Conservation (phyloP, 2,888 invertebrate species). For the Apodemia duryi region DNA sequence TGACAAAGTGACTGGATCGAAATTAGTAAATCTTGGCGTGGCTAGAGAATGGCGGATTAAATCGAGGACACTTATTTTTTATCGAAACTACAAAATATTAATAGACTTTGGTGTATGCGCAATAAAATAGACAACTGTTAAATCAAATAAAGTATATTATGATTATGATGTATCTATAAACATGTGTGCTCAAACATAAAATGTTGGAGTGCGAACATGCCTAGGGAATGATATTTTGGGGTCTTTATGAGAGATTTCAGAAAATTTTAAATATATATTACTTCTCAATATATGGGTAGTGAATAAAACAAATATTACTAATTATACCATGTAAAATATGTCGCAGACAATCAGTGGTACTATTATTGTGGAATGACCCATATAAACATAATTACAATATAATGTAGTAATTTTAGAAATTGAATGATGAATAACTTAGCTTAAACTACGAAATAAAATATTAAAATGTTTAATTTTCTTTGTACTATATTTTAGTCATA, state of each 20-base stretch:
- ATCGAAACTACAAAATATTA: not conserved
- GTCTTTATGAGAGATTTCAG: constrained; percentile 3
- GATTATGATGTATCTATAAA: not conserved
- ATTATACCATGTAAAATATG: not conserved
- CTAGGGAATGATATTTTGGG: not conserved
- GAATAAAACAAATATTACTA: constrained; percentile 3
- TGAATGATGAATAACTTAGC: too few relatives aligned
- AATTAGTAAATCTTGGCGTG: too few relatives aligned
- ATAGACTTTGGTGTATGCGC: not conserved
- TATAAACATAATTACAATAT: not conserved
- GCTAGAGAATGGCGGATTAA: constrained; percentile 1
- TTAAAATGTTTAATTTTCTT: too few relatives aligned
- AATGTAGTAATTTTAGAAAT: too few relatives aligned
- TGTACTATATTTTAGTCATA: too few relatives aligned
- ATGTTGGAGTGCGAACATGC: constrained; percentile 2
- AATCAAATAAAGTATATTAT: not conserved
- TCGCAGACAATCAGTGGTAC: not conserved
- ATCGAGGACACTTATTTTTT: constrained; percentile 7
- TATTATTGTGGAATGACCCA: not conserved
- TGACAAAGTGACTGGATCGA: constrained; percentile 8
- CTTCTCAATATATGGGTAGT: not conserved
- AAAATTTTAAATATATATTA: not conserved
- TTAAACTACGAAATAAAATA: too few relatives aligned
- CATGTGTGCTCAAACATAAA: constrained; percentile 1
- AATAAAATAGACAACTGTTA: not conserved